Evolutionary conservation across 2,888 invertebrate species (phyloP).

Genomic region (Dryadula phaetusa): DNA sequence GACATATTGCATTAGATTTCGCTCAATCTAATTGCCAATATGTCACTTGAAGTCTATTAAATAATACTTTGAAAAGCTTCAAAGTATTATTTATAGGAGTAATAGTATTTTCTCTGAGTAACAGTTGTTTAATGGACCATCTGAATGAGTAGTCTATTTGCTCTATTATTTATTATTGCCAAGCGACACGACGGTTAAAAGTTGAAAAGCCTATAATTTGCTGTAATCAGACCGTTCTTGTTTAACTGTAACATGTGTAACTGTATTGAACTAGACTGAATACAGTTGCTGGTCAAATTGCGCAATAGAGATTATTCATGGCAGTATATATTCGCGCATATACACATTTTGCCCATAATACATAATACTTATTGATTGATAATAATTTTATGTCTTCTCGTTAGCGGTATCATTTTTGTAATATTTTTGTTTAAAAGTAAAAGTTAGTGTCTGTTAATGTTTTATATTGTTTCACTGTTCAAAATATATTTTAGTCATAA

Average conservation of each 20-base stretch:
- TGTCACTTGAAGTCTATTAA: conserved; percentile 11
- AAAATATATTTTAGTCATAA: conserved; percentile 28
- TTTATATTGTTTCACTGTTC: conserved; percentile 34
- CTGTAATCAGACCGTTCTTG: conserved; percentile 44
- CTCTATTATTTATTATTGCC: conserved; percentile 39
- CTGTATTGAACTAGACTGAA: conserved; percentile 45
- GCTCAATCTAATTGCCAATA: neutral
- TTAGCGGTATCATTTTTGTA: neutral
- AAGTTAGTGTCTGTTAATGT: conserved; percentile 17
- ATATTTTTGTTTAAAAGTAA: conserved; percentile 23
- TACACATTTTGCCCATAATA: neutral
- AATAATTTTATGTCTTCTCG: neutral
- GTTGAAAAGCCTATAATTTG: conserved; percentile 42
- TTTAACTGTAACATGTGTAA: conserved; percentile 42
- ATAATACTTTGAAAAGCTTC: conserved; percentile 8
- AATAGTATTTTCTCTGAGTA: conserved; percentile 18
- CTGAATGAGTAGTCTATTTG: conserved; percentile 37
- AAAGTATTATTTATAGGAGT: too few relatives aligned
- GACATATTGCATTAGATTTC: neutral
- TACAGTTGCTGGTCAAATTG: conserved; percentile 35
- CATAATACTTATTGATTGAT: neutral
- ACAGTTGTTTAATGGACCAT: conserved; percentile 39
- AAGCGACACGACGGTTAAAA: conserved; percentile 33
- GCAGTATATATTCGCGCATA: conserved; percentile 3
- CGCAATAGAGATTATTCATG: conserved; percentile 33